Conservation (phyloP, 2,888 invertebrate species). For the Patella caerulea region DNA sequence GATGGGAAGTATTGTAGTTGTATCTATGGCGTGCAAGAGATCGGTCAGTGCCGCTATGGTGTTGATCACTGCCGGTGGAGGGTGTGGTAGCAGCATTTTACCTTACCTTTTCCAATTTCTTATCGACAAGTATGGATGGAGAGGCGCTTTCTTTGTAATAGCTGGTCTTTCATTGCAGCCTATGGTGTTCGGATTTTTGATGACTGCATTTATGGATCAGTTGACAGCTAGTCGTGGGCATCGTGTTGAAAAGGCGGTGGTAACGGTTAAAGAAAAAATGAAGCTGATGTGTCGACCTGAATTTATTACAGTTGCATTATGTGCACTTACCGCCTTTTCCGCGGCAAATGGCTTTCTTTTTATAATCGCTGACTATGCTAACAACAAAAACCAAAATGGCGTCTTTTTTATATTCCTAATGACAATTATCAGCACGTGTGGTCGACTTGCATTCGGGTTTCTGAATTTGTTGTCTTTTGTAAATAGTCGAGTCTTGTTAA, state of each 20-base stretch:
- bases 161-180: background rate
- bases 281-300: background rate
- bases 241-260: background rate
- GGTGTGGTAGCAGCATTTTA: background rate
- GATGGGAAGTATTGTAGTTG: background rate
- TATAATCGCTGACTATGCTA: background rate
- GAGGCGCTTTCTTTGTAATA: background rate
- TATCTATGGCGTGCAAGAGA: background rate
- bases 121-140: background rate
- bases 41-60: background rate
- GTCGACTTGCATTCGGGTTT: background rate
- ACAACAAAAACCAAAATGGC: background rate
- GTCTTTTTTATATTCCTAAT: background rate
- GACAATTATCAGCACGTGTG: background rate
- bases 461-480: background rate
- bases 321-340: background rate
- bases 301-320: background rate
- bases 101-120: background rate
- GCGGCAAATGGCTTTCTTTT: background rate
- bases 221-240: background rate
- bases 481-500: background rate
- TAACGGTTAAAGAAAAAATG: background rate
- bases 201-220: background rate
- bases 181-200: background rate
- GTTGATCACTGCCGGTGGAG: background rate